Evolutionary conservation across 2,113 vertebrate species (phyloP).

Genomic region (Hemibagrus wyckioides): DNA sequence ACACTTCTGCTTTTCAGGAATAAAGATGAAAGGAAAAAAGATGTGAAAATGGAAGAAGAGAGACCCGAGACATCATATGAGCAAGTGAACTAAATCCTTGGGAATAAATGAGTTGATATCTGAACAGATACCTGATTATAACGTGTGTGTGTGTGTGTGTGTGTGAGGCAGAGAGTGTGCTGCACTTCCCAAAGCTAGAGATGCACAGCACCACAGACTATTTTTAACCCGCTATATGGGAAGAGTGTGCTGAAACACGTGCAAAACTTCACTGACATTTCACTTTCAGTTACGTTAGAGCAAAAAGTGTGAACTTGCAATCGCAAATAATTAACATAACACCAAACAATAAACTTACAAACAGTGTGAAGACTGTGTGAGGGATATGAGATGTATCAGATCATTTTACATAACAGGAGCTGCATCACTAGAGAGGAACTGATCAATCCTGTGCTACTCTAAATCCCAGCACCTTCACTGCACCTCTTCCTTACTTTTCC

Average conservation of each 20-base stretch:
- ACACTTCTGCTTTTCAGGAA: slow-evolving; percentile 10
- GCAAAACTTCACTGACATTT: neutral
- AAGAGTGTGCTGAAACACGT: neutral
- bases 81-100: neutral
- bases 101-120: neutral
- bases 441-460: neutral
- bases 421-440: slow-evolving; percentile 12
- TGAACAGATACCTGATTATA: neutral
- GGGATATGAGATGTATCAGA: slow-evolving; percentile 5
- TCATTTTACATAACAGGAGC: slow-evolving; percentile 29
- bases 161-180: neutral
- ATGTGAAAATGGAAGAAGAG: neutral
- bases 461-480: neutral
- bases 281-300: neutral
- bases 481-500: neutral
- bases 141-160: neutral
- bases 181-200: neutral
- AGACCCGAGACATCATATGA: neutral
- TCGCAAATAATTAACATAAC: neutral
- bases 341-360: neutral
- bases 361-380: neutral
- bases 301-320: neutral
- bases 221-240: slow-evolving; percentile 18
- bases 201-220: slow-evolving; percentile 11
- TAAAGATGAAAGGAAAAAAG: neutral